phyloP scores from a whole-genome alignment of 2,113 vertebrate species.

The Tamias sibiricus region DNA sequence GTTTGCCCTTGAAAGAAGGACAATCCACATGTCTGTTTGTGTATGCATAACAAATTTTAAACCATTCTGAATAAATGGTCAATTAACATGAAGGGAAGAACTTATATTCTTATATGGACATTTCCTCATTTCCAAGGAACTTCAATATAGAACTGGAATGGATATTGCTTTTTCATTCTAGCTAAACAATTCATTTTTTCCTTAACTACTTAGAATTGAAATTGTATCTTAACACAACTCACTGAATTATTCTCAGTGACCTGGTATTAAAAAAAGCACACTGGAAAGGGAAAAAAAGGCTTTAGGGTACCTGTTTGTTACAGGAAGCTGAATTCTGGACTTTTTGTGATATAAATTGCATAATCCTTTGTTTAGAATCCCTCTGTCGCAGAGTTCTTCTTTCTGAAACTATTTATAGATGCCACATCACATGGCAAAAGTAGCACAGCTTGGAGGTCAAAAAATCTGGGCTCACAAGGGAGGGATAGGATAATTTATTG shows the following conservation, averaged over 20 bases:
- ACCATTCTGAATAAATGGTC: background rate
- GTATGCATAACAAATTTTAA: background rate
- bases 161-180: background rate
- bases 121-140: background rate
- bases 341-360: background rate
- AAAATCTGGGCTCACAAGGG: background rate
- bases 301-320: background rate
- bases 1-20: background rate
- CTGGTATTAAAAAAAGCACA: background rate
- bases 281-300: background rate
- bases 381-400: constrained; percentile 22
- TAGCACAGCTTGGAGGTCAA: background rate
- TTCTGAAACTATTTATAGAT: constrained; percentile 8
- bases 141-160: constrained; percentile 26
- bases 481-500: background rate
- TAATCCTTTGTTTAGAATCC: background rate
- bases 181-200: constrained; percentile 33
- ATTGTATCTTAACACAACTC: background rate
- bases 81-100: background rate
- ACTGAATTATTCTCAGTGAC: background rate
- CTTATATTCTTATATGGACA: background rate
- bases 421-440: background rate
- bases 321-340: background rate
- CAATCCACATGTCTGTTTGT: background rate
- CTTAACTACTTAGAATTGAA: constrained; percentile 61